phyloP scores from a whole-genome alignment of 2,797 vertebrate species.

The Hypotaenidia okinawae region DNA sequence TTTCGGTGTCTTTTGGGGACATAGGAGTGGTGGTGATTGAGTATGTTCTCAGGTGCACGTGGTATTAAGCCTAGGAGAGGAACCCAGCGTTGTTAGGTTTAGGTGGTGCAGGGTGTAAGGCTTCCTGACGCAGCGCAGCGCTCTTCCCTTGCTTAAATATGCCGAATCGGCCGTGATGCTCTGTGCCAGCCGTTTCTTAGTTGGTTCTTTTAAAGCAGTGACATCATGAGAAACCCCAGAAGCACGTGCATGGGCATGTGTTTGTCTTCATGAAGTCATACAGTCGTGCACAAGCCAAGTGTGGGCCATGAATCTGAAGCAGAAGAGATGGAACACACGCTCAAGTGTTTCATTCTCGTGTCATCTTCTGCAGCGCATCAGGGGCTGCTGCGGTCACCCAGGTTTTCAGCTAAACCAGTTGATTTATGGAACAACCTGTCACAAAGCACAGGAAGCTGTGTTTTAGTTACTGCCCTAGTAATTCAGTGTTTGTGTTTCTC shows the following conservation, averaged over 20 bases:
- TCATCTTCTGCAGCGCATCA: rapidly evolving
- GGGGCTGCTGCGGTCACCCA: not conserved
- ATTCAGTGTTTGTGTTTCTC: not conserved
- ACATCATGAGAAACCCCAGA: not conserved
- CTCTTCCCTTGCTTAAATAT: not conserved
- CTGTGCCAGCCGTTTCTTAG: not conserved
- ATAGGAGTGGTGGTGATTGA: rapidly evolving
- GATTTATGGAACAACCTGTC: not conserved
- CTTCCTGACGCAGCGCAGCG: not conserved
- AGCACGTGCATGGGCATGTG: rapidly evolving
- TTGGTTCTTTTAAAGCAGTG: not conserved
- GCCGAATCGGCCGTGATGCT: not conserved
- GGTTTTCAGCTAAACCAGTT: not conserved
- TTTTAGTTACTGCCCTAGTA: not conserved
- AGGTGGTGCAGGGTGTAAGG: not conserved
- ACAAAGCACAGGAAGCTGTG: not conserved
- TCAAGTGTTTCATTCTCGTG: not conserved
- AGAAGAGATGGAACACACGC: not conserved
- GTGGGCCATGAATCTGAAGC: not conserved
- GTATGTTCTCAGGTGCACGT: not conserved
- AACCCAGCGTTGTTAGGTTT: not conserved
- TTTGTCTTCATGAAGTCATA: not conserved
- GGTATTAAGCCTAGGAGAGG: not conserved
- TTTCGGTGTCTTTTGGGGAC: not conserved
- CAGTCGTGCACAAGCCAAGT: not conserved